Percentiles rank a stretch among this genome's conserved stretches.
Conservation (phyloP, 2,888 invertebrate genomes). For the Pachliopta kotzebuea region DNA sequence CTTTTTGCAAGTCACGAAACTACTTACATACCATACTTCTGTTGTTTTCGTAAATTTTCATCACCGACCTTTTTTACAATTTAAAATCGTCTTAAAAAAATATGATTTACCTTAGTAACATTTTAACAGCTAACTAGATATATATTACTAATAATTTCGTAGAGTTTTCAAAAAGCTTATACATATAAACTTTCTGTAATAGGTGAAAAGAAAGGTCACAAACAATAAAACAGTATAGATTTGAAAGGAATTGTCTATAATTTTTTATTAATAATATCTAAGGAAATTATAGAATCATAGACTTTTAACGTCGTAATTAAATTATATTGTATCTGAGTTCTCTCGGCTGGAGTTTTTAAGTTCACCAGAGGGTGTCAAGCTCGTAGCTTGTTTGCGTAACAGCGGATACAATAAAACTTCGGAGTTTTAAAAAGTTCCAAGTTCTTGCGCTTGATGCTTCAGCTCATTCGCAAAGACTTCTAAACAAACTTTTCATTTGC, state of each 20-base stretch:
- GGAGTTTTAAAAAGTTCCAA: slow-evolving; percentile 30
- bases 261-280: neutral
- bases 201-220: too few species aligned
- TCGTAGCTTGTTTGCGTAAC: slow-evolving; percentile 28
- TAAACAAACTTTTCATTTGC: slow-evolving; percentile 29
- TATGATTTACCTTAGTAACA: too few species aligned
- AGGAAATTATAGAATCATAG: slow-evolving; percentile 2
- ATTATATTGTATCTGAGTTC: slow-evolving; percentile 21
- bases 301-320: slow-evolving; percentile 22
- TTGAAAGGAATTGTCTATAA: too few species aligned
- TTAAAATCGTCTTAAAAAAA: too few species aligned
- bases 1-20: neutral
- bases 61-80: too few species aligned
- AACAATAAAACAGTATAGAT: too few species aligned
- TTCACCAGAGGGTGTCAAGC: slow-evolving; percentile 28
- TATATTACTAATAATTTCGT: too few species aligned
- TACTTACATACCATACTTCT: neutral
- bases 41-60: too few species aligned
- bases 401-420: slow-evolving; percentile 30
- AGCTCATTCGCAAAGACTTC: slow-evolving; percentile 30
- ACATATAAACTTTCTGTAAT: too few species aligned
- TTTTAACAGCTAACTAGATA: too few species aligned
- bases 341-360: slow-evolving; percentile 23
- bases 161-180: too few species aligned
- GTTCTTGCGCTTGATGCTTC: slow-evolving; percentile 29